These are phyloP conservation scores for Entomobrya proxima DNA, from an alignment of 2,888 invertebrate species.

Conservation along the genomic window DNA sequence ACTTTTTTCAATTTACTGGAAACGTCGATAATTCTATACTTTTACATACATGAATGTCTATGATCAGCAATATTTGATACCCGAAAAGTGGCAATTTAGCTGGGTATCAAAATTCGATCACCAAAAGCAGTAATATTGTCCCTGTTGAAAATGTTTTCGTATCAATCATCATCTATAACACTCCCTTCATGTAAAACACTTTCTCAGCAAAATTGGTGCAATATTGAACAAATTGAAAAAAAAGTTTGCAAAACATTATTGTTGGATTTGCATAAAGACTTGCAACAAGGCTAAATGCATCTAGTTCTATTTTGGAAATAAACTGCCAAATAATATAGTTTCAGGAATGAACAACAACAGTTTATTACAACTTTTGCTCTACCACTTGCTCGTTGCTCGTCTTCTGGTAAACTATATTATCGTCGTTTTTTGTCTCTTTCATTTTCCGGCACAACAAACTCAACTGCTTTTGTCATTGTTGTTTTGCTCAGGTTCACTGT, in stretches of 20 bases:
- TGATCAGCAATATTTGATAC: constrained; percentile 44
- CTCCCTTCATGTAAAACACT: not conserved
- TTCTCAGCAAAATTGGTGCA: not conserved
- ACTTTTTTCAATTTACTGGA: constrained; percentile 47
- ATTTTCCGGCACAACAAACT: not conserved
- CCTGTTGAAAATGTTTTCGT: constrained; percentile 13
- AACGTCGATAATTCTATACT: not conserved
- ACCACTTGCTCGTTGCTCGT: not conserved
- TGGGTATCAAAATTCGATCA: constrained; percentile 57
- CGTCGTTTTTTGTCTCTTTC: not conserved
- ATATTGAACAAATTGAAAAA: not conserved
- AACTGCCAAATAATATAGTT: not conserved
- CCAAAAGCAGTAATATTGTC: not conserved
- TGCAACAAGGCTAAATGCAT: not conserved
- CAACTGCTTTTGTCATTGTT: not conserved
- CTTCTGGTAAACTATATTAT: not conserved
- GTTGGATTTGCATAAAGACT: not conserved
- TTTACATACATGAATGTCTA: not conserved
- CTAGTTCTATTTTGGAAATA: not conserved
- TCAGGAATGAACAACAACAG: constrained; percentile 5
- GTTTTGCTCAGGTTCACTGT: constrained; percentile 25
- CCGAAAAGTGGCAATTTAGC: constrained; percentile 53
- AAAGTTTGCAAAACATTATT: not conserved
- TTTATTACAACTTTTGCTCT: not conserved
- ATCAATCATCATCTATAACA: constrained; percentile 13